Percentiles rank a stretch among this genome's conserved stretches.
These are phyloP conservation scores for Agrotis segetum DNA, from an alignment of 2,888 invertebrate genomes.

Conservation along the genomic window DNA sequence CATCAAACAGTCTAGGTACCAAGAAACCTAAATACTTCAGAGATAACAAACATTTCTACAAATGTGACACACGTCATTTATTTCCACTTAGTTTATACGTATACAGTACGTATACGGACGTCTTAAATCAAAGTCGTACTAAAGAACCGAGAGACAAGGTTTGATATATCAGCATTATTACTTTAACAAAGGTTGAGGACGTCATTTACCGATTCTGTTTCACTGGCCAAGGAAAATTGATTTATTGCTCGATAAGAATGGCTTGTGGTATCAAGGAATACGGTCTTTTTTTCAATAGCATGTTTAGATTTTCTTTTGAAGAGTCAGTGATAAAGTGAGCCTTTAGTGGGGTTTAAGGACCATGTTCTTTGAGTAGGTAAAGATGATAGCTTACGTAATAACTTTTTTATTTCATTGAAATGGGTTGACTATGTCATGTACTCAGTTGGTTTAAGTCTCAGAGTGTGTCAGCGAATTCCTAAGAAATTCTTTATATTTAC, in stretches of 20 bases:
- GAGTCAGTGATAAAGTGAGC: conserved; percentile 29
- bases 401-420: not conserved
- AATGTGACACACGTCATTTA: conserved; percentile 36
- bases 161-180: conserved; percentile 66
- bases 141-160: conserved; percentile 40
- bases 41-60: conserved; percentile 21
- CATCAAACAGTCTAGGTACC: not conserved
- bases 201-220: conserved; percentile 67
- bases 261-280: conserved; percentile 48
- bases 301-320: conserved; percentile 39
- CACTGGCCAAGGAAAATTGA: conserved; percentile 61
- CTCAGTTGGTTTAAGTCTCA: not conserved
- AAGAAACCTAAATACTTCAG: conserved; percentile 3
- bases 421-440: not conserved
- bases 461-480: too few species aligned
- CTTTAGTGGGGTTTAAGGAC: conserved; percentile 11
- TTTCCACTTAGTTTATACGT: conserved; percentile 22
- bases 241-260: conserved; percentile 59
- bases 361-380: not conserved
- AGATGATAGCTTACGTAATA: not conserved
- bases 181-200: conserved; percentile 63
- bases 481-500: not conserved
- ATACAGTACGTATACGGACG: conserved; percentile 13
- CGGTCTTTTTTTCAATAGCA: conserved; percentile 18
- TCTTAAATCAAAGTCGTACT: conserved; percentile 55